Conservation (phyloP, 2,797 vertebrate genomes). For the Channa striata region DNA sequence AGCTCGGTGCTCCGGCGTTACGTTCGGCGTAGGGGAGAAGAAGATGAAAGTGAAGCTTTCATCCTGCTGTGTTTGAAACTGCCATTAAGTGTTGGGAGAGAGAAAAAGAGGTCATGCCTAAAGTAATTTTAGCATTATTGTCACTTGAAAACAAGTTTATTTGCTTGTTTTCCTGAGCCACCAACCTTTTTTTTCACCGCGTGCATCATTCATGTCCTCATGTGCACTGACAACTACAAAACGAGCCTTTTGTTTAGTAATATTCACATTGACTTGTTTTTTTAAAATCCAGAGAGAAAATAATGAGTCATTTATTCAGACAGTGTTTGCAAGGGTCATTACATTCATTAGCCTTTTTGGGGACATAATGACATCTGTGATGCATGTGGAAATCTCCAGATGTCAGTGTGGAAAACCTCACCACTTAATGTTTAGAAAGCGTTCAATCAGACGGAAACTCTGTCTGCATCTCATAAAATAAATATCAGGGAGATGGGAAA, state of each 20-base stretch:
- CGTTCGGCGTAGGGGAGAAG: conserved; percentile 5
- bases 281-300: conserved; percentile 29
- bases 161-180: background rate
- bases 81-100: conserved; percentile 7
- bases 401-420: background rate
- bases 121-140: background rate
- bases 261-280: background rate
- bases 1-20: background rate
- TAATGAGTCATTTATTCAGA: conserved; percentile 23
- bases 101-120: background rate
- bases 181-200: background rate
- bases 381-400: background rate
- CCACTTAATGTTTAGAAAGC: background rate
- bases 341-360: conserved; percentile 1
- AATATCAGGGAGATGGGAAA: background rate
- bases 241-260: background rate
- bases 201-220: conserved; percentile 9
- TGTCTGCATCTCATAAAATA: background rate
- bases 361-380: conserved; percentile 1
- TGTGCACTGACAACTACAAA: background rate
- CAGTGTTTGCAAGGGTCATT: conserved; percentile 10
- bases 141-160: conserved; percentile 2
- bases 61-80: conserved; percentile 19
- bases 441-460: background rate
- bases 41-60: conserved; percentile 27